Evolutionary conservation across 2,113 vertebrate genomes (phyloP), one percentile per base, ranked within the genome.

Genomic region (Saiga tatarica): DNA sequence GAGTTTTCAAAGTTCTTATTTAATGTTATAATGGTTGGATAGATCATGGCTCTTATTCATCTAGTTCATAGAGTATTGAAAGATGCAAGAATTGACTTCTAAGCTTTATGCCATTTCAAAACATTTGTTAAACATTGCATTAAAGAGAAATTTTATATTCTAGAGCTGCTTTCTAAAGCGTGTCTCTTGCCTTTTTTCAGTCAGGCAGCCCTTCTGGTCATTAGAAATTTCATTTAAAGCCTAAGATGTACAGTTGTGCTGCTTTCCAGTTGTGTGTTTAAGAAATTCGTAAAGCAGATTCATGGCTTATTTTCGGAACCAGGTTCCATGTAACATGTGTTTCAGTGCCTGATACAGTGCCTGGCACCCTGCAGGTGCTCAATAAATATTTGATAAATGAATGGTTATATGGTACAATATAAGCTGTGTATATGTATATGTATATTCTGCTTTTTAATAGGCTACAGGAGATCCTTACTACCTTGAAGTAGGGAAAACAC

Each of bases 381-480:
- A 67, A 53, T 87, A 91, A 87, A 81, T 92, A 84, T 74, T 94
- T 96, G 87, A 39, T 79, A 86, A 90, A 79, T 84, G 28, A 92
- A 78, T 83, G 33, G 59, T 15, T 83, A 12, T 74, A 19, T 93
- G 47, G 39, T 59, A 45, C 59, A 84, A 64, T 81, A 19, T 95
- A 84, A 84, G 33, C 84, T 92, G 57, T 91, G 14, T 92, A n/a
- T 82, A 7, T 87, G 13, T 97, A 50, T 89, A 84, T 14, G 15
- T 97, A 6, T 94, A 4, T 74, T 93, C 78, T 96, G 55, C 19
- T 95, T 94, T 96, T 95, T 93, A 83, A 83, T 95, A 99, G 99
- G 99, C 99, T 97, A 99, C 99, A 79, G 99, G 99, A 78, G 99
- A 99, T 98, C 99, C 99, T 76, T 99, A 99, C 97, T 99, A 99